Evolutionary conservation across 2,888 invertebrate species (phyloP).

Genomic region (Octodonta nipae): DNA sequence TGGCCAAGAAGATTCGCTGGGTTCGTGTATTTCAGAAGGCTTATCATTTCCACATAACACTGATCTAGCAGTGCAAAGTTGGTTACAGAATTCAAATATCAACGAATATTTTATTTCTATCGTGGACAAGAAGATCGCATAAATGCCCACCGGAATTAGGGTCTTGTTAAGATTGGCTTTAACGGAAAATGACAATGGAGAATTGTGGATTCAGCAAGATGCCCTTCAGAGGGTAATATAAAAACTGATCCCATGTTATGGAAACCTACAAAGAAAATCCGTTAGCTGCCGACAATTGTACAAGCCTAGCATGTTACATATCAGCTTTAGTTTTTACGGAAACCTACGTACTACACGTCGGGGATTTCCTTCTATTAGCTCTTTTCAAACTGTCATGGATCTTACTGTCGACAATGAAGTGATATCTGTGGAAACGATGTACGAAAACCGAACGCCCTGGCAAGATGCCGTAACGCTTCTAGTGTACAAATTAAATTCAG

Average conservation of each 20-base stretch:
- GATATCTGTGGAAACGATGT: conserved; percentile 38
- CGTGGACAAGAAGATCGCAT: conserved; percentile 25
- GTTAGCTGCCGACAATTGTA: conserved; percentile 37
- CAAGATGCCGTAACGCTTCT: conserved; percentile 38
- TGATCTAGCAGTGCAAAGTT: conserved; percentile 33
- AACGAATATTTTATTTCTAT: conserved; percentile 34
- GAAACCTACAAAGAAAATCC: conserved; percentile 21
- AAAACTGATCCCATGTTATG: conserved; percentile 32
- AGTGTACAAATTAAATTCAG: conserved; percentile 14
- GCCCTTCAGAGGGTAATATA: conserved; percentile 31
- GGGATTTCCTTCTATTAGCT: conserved; percentile 35
- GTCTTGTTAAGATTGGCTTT: conserved; percentile 30
- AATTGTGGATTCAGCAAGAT: conserved; percentile 33
- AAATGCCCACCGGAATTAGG: conserved; percentile 27
- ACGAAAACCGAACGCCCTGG: conserved; percentile 46
- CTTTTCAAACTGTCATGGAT: conserved; percentile 38
- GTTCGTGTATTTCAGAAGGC: conserved; percentile 37
- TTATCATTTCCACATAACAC: conserved; percentile 37
- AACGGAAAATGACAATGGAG: conserved; percentile 32
- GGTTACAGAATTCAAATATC: conserved; percentile 36
- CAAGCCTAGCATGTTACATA: conserved; percentile 41
- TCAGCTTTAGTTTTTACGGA: conserved; percentile 39
- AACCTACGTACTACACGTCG: conserved; percentile 32
- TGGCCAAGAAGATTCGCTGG: conserved; percentile 25
- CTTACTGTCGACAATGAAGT: conserved; percentile 27